A percentile compares a stretch with the other conserved stretches of the same genome.
These are phyloP conservation scores for Anguilla rostrata DNA, from an alignment of 2,113 vertebrate species.

Conservation along the genomic window DNA sequence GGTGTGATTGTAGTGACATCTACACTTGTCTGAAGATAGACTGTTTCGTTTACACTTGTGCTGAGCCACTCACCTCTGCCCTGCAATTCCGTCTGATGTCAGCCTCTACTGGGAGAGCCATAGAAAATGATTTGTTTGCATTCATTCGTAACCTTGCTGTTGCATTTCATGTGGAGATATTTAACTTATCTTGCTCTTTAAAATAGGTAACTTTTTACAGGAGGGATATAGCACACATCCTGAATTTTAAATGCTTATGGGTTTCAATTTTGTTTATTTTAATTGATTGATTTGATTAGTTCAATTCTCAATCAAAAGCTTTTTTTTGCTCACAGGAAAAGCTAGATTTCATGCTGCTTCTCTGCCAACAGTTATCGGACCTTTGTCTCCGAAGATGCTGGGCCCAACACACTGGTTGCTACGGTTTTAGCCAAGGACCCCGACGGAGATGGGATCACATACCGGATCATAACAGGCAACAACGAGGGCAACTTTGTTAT, in stretches of 20 bases:
- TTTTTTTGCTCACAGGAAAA: background rate
- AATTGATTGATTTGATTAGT: background rate
- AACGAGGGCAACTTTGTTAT: conserved; percentile 84
- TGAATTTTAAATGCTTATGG: background rate
- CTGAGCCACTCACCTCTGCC: background rate
- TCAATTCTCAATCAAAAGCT: background rate
- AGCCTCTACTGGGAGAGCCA: background rate
- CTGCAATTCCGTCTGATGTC: conserved; percentile 16
- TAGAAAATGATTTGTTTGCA: background rate
- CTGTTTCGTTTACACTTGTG: conserved; percentile 4
- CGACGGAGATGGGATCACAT: conserved; percentile 82
- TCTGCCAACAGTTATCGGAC: conserved; percentile 77
- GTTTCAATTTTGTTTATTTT: background rate
- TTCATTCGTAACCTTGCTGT: background rate
- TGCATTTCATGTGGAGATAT: background rate
- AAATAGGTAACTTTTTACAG: background rate
- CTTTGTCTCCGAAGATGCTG: conserved; percentile 87
- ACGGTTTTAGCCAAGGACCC: conserved; percentile 84
- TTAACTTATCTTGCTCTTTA: background rate
- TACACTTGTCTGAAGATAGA: background rate
- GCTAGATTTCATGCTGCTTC: background rate
- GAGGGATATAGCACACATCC: too few relatives aligned
- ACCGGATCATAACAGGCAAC: conserved; percentile 78
- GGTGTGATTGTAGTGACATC: background rate
- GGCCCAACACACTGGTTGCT: conserved; percentile 81